phyloP scores from a whole-genome alignment of 2,888 invertebrate species.

The Phrixothrix hirtus region DNA sequence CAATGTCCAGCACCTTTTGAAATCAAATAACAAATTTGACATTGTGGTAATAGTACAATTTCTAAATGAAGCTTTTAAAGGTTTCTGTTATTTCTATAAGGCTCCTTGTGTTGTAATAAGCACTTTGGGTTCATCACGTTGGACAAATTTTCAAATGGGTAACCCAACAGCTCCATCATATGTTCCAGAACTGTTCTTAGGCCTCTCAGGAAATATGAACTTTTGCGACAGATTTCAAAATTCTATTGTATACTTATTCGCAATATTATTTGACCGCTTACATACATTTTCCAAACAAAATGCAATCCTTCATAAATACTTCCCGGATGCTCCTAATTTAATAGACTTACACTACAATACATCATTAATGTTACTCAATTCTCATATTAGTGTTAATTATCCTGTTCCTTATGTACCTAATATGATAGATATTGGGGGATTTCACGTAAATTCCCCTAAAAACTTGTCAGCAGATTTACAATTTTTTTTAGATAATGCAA shows the following conservation, averaged over 20 bases:
- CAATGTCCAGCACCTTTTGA: constrained; percentile 29
- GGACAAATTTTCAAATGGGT: constrained; percentile 56
- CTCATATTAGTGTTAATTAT: constrained; percentile 26
- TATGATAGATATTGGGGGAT: constrained; percentile 37
- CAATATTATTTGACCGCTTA: constrained; percentile 9
- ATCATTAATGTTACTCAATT: constrained; percentile 34
- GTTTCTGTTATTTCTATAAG: constrained; percentile 45
- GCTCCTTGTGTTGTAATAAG: constrained; percentile 45
- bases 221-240: constrained; percentile 26
- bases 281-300: constrained; percentile 26
- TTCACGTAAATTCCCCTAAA: constrained; percentile 29
- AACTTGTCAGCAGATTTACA: constrained; percentile 40
- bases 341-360: constrained; percentile 31
- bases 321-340: constrained; percentile 28
- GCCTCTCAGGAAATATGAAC: constrained; percentile 5
- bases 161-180: constrained; percentile 56
- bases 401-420: constrained; percentile 33
- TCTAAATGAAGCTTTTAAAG: constrained; percentile 54
- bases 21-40: constrained; percentile 44
- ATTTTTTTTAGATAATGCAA: constrained; percentile 43
- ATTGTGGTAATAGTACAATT: constrained; percentile 52
- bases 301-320: constrained; percentile 27
- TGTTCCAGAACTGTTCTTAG: constrained; percentile 53
- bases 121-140: constrained; percentile 49
- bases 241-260: constrained; percentile 2